phyloP scores from a whole-genome alignment of 2,797 vertebrate genomes.

The Darevskia mixta region DNA sequence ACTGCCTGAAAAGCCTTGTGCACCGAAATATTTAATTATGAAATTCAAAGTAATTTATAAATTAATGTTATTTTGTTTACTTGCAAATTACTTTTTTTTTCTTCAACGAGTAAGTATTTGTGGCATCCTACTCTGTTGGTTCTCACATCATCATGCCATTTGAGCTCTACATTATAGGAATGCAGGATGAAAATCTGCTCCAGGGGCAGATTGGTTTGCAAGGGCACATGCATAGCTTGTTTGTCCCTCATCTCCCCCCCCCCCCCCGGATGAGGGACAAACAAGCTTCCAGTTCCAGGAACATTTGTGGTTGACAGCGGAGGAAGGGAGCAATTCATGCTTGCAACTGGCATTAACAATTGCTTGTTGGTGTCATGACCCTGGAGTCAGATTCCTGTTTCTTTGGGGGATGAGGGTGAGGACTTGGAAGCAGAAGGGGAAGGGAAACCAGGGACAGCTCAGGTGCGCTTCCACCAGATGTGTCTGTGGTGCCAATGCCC shows the following conservation, averaged over 20 bases:
- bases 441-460: no score
- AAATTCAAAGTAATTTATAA: slow-evolving; percentile 76
- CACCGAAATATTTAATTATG: slow-evolving; percentile 71
- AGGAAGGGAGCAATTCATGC: neutral
- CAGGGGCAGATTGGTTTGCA: neutral
- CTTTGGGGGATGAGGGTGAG: no score
- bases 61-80: slow-evolving; percentile 69
- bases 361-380: neutral
- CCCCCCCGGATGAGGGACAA: neutral
- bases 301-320: neutral
- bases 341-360: no score
- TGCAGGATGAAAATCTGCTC: neutral
- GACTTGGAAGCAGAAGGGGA: no score
- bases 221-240: neutral
- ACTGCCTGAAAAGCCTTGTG: slow-evolving; percentile 48
- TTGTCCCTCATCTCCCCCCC: no score
- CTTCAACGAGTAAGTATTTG: slow-evolving; percentile 55
- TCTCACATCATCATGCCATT: slow-evolving; percentile 43
- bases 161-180: slow-evolving; percentile 23
- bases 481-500: no score
- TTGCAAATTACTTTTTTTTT: slow-evolving; percentile 61
- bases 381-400: no score
- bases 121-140: slow-evolving; percentile 42
- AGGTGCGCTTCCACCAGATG: no score
- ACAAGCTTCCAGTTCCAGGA: neutral